These are phyloP conservation scores for Ectobius pallidus DNA, from an alignment of 2,888 invertebrate species.

Conservation along the genomic window DNA sequence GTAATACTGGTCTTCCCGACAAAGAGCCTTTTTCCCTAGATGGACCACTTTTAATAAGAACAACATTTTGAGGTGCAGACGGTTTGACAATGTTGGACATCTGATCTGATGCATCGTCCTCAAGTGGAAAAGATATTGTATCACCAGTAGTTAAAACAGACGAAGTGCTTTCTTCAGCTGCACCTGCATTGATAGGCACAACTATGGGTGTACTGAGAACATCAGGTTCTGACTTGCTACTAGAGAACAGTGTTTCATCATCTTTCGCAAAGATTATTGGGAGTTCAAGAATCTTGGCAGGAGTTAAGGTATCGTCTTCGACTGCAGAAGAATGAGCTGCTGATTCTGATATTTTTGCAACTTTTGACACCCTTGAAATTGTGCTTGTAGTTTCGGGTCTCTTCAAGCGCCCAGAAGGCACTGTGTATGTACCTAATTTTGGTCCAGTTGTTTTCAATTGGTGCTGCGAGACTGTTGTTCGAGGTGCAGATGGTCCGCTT, in stretches of 20 bases:
- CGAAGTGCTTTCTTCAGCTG: constrained; percentile 15
- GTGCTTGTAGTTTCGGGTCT: background rate
- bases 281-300: constrained; percentile 48
- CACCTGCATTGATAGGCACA: constrained; percentile 28
- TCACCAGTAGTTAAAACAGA: constrained; percentile 34
- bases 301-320: constrained; percentile 43
- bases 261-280: constrained; percentile 50
- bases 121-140: constrained; percentile 39
- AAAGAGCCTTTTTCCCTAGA: background rate
- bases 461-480: background rate
- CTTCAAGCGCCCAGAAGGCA: constrained; percentile 1
- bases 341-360: background rate
- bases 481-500: background rate
- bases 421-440: constrained; percentile 25
- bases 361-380: constrained; percentile 15
- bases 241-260: constrained; percentile 32
- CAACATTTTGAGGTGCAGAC: constrained; percentile 14
- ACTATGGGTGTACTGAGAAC: constrained; percentile 28
- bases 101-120: constrained; percentile 29
- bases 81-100: background rate
- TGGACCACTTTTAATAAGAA: constrained; percentile 16
- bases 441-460: constrained; percentile 18
- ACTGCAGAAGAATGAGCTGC: background rate
- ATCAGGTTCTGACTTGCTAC: constrained; percentile 16
- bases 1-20: constrained; percentile 4